phyloP scores from a whole-genome alignment of 2,888 invertebrate genomes.

The Orthonychiurus folsomi region DNA sequence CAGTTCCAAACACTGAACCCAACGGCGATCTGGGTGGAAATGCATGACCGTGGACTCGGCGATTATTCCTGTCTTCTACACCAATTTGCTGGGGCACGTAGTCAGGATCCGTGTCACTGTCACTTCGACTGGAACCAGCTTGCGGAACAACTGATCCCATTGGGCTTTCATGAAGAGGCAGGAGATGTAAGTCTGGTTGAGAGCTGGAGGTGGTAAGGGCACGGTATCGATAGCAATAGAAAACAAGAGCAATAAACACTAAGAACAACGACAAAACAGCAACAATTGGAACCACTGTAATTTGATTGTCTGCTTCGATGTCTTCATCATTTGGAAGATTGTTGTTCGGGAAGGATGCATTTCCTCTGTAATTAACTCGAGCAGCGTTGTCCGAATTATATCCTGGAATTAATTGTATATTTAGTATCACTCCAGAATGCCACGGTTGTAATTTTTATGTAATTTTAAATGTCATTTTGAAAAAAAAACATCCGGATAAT shows the following conservation, averaged over 20 bases:
- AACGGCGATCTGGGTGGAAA: constrained; percentile 24
- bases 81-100: constrained; percentile 11
- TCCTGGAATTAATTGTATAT: too few relatives aligned
- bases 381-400: constrained; percentile 24
- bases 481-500: too few relatives aligned
- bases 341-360: not conserved
- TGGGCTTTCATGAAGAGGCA: constrained; percentile 25
- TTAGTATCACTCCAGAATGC: too few relatives aligned
- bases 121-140: constrained; percentile 23
- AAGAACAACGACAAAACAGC: constrained; percentile 75
- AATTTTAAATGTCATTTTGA: too few relatives aligned
- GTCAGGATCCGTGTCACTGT: constrained; percentile 23
- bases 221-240: constrained; percentile 69
- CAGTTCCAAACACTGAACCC: too few relatives aligned
- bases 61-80: too few relatives aligned
- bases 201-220: constrained; percentile 34
- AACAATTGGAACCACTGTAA: constrained; percentile 73
- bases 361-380: too few relatives aligned
- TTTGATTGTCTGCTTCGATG: constrained; percentile 14
- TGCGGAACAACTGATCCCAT: constrained; percentile 26
- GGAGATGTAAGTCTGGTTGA: constrained; percentile 25
- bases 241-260: constrained; percentile 67
- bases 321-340: not conserved
- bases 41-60: constrained; percentile 16
- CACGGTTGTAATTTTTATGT: too few relatives aligned